Conservation (phyloP, 2,797 vertebrate species). For the Dermochelys coriacea region DNA sequence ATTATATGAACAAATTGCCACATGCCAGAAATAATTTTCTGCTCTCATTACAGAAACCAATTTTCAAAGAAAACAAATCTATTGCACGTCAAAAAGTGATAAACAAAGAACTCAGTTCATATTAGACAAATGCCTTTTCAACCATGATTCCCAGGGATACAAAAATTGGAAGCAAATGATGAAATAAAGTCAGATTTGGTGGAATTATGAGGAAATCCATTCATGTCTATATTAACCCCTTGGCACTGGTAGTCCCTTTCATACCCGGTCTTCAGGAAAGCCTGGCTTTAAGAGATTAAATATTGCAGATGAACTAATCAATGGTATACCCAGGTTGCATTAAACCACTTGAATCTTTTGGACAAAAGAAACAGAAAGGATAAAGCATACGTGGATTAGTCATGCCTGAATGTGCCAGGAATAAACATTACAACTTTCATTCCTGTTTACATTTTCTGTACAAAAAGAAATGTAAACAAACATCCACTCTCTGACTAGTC, state of each 20-base stretch:
- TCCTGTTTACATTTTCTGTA: background rate
- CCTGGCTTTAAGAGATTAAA: slow-evolving; percentile 8
- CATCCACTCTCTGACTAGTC: background rate
- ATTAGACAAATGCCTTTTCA: background rate
- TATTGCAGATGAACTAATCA: background rate
- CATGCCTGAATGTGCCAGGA: background rate
- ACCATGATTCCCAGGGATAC: background rate
- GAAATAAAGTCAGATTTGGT: background rate
- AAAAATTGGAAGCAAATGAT: background rate
- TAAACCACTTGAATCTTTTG: background rate
- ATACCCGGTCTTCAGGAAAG: background rate
- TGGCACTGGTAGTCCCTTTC: background rate
- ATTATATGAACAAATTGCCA: background rate
- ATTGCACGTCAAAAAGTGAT: background rate
- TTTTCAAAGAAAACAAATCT: background rate
- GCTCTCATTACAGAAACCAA: background rate
- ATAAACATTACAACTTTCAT: background rate
- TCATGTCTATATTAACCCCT: background rate
- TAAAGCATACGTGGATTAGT: background rate
- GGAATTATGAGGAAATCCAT: background rate
- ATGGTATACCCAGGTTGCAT: background rate
- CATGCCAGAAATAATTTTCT: background rate
- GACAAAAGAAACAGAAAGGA: slow-evolving; percentile 24
- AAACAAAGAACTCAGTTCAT: background rate
- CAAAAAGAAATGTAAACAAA: background rate